Evolutionary conservation across 1,140 invertebrate genomes (phyloP), one percentile per base, ranked within the genome.

Genomic region (Pteromalus puparum): DNA sequence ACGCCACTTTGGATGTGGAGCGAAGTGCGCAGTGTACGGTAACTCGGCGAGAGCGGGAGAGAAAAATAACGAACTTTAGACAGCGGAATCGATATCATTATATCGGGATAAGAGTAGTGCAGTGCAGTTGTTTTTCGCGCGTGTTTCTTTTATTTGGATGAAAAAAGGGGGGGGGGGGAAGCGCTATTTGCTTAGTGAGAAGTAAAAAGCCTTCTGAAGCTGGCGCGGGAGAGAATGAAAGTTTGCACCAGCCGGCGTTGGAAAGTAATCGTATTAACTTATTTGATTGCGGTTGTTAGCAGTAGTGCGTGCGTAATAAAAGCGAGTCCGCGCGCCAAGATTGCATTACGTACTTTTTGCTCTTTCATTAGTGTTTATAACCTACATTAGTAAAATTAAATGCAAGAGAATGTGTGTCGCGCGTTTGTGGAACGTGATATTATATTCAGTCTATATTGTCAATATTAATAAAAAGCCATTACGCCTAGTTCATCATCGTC

Each of bases 61-160:
- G 21, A 26, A 34, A 24, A 78, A 79, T 73, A 79, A 84, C 68
- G 21, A 84, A 74, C 21, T 46, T 72, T 78, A 2, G 61, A 15
- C 68, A 18, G 68, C 15, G n/a, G 9, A 77, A 83, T 83, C 61
- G 26, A 83, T 68, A 68, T 30, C 53, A 61, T 68, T 28, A 21
- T 2, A 48, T 48, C 38, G 34, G n/a, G n/a, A n/a, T n/a, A n/a
- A n/a, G 26, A n/a, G 46, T 61, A 61, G 4, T n/a, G 21, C 9
- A 18, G 46, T 70, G 38, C 15, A 70, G 28, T 46, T 70, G 26
- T 18, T 70, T 67, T 68, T 15, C 26, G 1, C 30, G 9, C 12
- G 48, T 61, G 5, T 61, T n/a, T 18, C 0, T 61, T 61, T 61
- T 21, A n/a, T 61, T 61, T n/a, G 18, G 15, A n/a, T 18, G 1